These are phyloP conservation scores for Daboia siamensis DNA, from an alignment of 2,113 vertebrate genomes.

Conservation along the genomic window DNA sequence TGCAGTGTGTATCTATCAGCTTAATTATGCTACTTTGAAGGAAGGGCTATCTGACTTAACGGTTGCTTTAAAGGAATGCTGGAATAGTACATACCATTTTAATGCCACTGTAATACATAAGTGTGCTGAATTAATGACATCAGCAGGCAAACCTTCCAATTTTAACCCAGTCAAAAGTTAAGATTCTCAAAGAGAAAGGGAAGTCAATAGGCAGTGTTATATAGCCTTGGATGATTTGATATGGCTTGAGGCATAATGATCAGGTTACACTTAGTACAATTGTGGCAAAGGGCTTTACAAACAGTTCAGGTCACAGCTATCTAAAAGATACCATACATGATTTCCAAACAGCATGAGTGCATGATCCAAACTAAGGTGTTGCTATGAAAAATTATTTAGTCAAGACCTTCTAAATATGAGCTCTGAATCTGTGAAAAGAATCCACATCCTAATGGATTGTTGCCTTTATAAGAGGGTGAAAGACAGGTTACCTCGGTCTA, in stretches of 20 bases:
- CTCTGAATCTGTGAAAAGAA: no score
- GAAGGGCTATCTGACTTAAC: not conserved
- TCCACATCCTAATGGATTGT: no score
- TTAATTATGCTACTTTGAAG: conserved; percentile 6
- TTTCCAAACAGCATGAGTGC: no score
- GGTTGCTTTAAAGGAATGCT: not conserved
- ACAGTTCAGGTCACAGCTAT: not conserved
- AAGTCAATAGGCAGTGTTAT: not conserved
- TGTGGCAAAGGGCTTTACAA: not conserved
- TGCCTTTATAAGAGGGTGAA: no score
- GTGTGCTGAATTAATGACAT: not conserved
- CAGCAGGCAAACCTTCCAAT: not conserved
- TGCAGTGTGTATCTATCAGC: not conserved
- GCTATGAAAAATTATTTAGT: not conserved
- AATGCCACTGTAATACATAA: not conserved
- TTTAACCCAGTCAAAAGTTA: not conserved
- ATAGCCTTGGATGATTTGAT: not conserved
- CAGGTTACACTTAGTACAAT: not conserved
- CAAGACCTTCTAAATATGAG: not conserved
- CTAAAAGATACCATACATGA: not conserved
- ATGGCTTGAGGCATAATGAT: not conserved
- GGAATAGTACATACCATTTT: not conserved
- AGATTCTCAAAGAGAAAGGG: not conserved
- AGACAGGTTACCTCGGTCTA: no score
- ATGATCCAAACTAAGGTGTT: not conserved